Conservation (phyloP, 2,888 invertebrate genomes). For the Antitype chi region DNA sequence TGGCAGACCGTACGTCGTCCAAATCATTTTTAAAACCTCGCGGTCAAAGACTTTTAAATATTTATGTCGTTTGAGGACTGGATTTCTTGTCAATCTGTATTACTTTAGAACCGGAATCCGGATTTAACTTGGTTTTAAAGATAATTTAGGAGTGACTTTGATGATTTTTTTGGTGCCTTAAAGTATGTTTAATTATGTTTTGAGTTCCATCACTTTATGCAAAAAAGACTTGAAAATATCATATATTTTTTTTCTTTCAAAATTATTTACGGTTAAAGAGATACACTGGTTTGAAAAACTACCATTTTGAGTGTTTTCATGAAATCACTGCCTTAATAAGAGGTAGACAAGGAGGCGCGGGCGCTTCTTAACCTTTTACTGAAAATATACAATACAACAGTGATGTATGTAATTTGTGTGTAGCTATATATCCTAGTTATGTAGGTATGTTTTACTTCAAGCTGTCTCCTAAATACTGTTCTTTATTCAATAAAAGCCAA, state of each 20-base stretch:
- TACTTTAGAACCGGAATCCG: not conserved
- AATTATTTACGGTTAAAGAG: no score
- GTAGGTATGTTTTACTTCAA: not conserved
- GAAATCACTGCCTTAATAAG: no score
- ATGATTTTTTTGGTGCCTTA: no score
- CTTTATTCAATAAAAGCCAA: constrained; percentile 20
- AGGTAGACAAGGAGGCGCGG: no score
- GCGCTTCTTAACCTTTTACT: no score
- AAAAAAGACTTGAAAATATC: no score
- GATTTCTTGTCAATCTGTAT: constrained; percentile 12
- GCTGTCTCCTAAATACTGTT: not conserved
- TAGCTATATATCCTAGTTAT: not conserved
- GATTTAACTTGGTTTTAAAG: constrained; percentile 3
- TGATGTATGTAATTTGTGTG: not conserved
- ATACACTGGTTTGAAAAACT: no score
- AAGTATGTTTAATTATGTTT: no score
- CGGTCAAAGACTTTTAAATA: constrained; percentile 26
- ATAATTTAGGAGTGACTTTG: no score
- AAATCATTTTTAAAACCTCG: constrained; percentile 33
- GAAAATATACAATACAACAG: not conserved
- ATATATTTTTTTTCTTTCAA: no score
- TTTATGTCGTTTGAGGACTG: constrained; percentile 19
- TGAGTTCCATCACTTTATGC: no score
- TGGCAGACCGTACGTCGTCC: not conserved
- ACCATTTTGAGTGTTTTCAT: no score